Evolutionary conservation across 1,140 invertebrate species (phyloP).

Genomic region (Penaeus chinensis): DNA sequence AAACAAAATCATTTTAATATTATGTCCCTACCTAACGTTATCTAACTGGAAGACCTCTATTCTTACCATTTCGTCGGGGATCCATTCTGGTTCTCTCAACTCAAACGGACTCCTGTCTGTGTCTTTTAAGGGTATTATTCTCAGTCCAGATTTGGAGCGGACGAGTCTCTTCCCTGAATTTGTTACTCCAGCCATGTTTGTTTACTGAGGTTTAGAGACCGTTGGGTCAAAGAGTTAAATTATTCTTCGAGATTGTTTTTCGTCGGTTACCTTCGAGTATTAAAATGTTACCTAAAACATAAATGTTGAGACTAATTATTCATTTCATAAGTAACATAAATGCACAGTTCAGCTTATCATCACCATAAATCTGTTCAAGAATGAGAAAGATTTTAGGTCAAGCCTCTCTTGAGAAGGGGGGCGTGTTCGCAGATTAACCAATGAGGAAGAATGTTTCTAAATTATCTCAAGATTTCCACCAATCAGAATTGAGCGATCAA

Average conservation of each 20-base stretch:
- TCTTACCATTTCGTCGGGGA: constrained; percentile 67
- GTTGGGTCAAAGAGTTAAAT: background rate
- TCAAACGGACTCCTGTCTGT: constrained; percentile 67
- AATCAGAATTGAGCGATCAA: no score
- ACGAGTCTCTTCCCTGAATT: constrained; percentile 66
- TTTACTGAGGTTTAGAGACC: constrained; percentile 3
- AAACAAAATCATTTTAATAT: background rate
- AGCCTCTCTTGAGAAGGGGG: no score
- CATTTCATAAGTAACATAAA: no score
- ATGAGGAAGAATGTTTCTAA: no score
- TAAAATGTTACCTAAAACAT: no score
- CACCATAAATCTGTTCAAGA: no score
- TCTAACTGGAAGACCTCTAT: background rate
- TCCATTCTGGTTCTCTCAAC: constrained; percentile 67
- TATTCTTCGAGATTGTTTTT: background rate
- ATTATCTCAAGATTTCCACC: no score
- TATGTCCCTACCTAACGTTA: background rate
- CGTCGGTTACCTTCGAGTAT: background rate
- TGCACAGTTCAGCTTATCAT: no score
- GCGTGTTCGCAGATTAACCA: no score
- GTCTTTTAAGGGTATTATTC: constrained; percentile 66
- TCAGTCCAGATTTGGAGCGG: constrained; percentile 68
- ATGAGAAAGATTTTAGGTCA: no score
- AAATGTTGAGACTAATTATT: no score
- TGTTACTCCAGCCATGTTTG: constrained; percentile 49